Evolutionary conservation across 2,113 vertebrate genomes (phyloP).

Genomic region (Erythrocercus mccallii): DNA sequence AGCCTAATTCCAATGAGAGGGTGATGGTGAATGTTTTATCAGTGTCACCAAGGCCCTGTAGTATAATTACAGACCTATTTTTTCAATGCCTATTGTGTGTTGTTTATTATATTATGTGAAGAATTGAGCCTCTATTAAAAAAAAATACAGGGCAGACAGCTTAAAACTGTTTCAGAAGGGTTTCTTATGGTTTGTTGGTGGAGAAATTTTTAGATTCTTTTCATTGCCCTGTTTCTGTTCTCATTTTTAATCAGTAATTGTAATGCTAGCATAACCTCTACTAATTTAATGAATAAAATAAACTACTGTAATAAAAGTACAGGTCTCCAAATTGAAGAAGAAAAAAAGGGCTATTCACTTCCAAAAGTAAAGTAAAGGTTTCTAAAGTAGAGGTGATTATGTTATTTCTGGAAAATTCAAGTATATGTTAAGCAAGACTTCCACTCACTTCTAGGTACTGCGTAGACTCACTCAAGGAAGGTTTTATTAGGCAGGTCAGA

Average conservation of each 20-base stretch:
- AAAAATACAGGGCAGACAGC: not conserved
- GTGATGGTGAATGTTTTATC: slow-evolving; percentile 58
- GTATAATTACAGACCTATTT: slow-evolving; percentile 65
- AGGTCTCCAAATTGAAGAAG: not conserved
- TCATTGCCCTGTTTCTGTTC: not conserved
- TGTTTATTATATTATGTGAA: slow-evolving; percentile 57
- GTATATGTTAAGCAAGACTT: not conserved
- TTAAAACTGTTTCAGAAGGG: not conserved
- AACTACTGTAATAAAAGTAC: not conserved
- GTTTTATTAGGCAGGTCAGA: not conserved
- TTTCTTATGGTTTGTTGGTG: not conserved
- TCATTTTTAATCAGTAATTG: not conserved
- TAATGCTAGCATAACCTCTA: not conserved
- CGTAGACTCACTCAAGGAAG: not conserved
- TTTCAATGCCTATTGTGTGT: slow-evolving; percentile 22
- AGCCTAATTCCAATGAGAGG: slow-evolving; percentile 46
- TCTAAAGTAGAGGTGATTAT: not conserved
- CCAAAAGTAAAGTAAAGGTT: not conserved
- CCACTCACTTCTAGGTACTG: not conserved
- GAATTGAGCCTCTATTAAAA: slow-evolving; percentile 33
- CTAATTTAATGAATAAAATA: not conserved
- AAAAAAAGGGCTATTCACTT: not conserved
- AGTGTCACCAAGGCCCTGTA: slow-evolving; percentile 54
- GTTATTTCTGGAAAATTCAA: not conserved
- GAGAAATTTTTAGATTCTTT: not conserved